Base-by-base conservation (phyloP, 23 tunicate genomes). In the Halocynthia aurantium region DNA sequence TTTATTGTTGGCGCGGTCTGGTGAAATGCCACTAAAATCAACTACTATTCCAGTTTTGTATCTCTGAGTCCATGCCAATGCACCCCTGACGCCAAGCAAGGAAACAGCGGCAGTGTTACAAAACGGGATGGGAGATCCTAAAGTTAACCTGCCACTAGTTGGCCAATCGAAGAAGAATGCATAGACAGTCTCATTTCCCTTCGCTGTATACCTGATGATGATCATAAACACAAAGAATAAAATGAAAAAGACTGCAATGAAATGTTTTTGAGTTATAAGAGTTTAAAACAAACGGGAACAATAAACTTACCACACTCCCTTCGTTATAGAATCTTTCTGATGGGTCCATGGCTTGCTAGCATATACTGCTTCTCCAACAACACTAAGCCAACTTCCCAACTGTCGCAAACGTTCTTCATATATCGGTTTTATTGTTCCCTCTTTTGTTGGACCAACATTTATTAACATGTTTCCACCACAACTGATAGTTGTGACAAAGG, bases 371-470 rank as follows among this genome's bases (percentile, higher is more conserved):
- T 80, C 91, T 8, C 91, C 91, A 77, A 81, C 72, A 7, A 86
- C 77, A 66, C 65, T 53, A 6, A 86, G 77, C 91, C 91, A 86
- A 51, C 75, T 63, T 52, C 91, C 91, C 81, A 86, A 73, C 56
- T 86, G 84, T 6, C 61, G 53, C 67, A 86, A 58, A 8, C 84
- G 58, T 55, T 74, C 81, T 64, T 86, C 69, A 57, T 72, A 86
- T 53, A 86, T 64, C 17, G 91, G 81, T 12, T 73, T 31, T 19
- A 86, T 86, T 9, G 91, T 86, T 55, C 91, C 91, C 51, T 86
- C 91, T 66, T 86, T 86, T 11, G 91, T 78, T 40, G 91, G 91
- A 11, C 91, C 91, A 67, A 86, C 55, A 67, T 86, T 86, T 63
- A 81, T 73, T 10, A 86, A 76, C 81, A 86, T 61, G 69, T 86